phyloP scores from a whole-genome alignment of 2,888 invertebrate genomes.

The Nomada fucata region DNA sequence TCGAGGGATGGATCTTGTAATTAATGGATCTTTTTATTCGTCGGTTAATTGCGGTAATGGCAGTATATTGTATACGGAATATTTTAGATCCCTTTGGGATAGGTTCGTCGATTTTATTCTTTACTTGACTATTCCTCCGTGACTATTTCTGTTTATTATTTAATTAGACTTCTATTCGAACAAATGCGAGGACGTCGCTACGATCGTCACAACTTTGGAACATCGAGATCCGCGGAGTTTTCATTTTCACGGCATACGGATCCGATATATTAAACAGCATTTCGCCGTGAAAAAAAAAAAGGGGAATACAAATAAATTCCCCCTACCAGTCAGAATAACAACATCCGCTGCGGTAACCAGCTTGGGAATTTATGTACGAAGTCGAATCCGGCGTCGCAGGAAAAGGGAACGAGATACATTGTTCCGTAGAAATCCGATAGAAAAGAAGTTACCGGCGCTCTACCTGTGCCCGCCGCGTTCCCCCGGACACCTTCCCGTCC shows the following conservation, averaged over 20 bases:
- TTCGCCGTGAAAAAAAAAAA: no score
- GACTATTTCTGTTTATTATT: no score
- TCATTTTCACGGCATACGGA: no score
- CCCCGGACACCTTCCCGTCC: not conserved
- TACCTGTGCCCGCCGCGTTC: not conserved
- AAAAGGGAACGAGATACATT: not conserved
- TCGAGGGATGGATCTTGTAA: not conserved
- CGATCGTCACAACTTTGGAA: no score
- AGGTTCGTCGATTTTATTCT: no score
- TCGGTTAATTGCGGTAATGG: not conserved
- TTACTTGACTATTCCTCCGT: no score
- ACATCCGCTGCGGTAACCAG: not conserved
- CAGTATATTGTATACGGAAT: not conserved
- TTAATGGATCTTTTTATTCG: not conserved
- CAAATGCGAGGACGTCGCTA: no score
- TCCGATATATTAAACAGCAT: no score
- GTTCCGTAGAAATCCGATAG: constrained; percentile 14
- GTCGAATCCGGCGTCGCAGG: not conserved
- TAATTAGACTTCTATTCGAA: no score
- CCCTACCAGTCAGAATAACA: not conserved
- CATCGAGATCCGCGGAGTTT: no score
- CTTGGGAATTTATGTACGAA: not conserved
- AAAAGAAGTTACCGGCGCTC: not conserved
- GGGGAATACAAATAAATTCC: not conserved
- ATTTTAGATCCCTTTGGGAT: no score